These are phyloP conservation scores for Hydra vulgaris DNA, from an alignment of 30 jellyfish, hydroid and myxozoan species.

Conservation along the genomic window DNA sequence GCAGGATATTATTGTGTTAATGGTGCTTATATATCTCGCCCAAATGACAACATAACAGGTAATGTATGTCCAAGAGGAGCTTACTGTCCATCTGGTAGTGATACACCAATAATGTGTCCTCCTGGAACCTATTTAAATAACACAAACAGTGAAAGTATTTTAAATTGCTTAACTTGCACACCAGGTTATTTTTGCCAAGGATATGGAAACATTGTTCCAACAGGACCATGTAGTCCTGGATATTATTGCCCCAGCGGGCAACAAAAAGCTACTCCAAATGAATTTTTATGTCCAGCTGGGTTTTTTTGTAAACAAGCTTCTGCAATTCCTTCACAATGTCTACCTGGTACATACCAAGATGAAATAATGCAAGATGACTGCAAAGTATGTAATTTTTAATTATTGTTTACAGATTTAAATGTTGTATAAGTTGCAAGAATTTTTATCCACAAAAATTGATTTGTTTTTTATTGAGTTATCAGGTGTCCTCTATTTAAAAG, in stretches of 20 bases:
- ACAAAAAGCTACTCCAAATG: constrained; percentile 55
- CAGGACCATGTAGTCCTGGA: constrained; percentile 69
- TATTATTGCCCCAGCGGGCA: constrained; percentile 92
- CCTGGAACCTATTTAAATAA: constrained; percentile 85
- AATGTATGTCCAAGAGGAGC: constrained; percentile 82
- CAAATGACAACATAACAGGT: constrained; percentile 73
- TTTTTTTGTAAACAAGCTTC: constrained; percentile 66
- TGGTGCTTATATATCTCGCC: constrained; percentile 69
- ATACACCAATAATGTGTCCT: constrained; percentile 78
- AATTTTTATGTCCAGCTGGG: constrained; percentile 60
- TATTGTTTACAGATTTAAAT: background rate
- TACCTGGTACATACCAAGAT: constrained; percentile 80
- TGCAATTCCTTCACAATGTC: constrained; percentile 48
- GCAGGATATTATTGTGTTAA: constrained; percentile 74
- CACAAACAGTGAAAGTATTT: constrained; percentile 42
- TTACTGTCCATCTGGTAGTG: constrained; percentile 76
- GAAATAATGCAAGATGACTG: constrained; percentile 63
- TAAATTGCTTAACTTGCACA: constrained; percentile 68
- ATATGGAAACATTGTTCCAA: constrained; percentile 76
- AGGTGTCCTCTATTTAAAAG: too few relatives aligned
- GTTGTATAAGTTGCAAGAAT: too few relatives aligned
- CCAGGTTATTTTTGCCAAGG: constrained; percentile 83
- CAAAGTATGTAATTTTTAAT: constrained; percentile 42
- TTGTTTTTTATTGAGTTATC: too few relatives aligned
- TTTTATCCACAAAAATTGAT: too few relatives aligned